phyloP scores from a whole-genome alignment of 2,113 vertebrate species.

The Rhodinocichla rosea region DNA sequence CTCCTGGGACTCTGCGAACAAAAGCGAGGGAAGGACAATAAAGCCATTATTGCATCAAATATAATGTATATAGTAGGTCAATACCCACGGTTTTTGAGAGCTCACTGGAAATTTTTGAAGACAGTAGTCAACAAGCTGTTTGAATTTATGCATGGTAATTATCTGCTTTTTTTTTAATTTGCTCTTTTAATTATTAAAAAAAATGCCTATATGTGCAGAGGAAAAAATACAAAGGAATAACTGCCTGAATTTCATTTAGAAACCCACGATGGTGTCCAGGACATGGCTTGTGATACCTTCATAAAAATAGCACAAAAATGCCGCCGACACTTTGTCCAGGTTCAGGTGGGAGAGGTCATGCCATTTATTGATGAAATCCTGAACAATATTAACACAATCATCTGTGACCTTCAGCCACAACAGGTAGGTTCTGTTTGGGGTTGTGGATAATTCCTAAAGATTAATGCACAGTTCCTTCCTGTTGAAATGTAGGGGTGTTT shows the following conservation, averaged over 20 bases:
- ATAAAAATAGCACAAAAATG: slow-evolving; percentile 99
- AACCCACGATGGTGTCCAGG: slow-evolving; percentile 97
- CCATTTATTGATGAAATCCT: slow-evolving; percentile 98
- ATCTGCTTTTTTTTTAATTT: neutral
- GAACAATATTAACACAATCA: slow-evolving; percentile 99
- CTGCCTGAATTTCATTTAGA: slow-evolving; percentile 73
- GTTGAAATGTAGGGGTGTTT: neutral
- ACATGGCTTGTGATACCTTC: slow-evolving; percentile 99
- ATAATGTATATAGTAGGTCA: slow-evolving; percentile 99
- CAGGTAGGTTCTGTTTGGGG: slow-evolving; percentile 75
- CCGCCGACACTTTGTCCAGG: slow-evolving; percentile 97
- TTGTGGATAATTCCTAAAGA: neutral
- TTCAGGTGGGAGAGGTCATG: slow-evolving; percentile 99
- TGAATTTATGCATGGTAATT: slow-evolving; percentile 98
- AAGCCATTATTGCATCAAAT: slow-evolving; percentile 99
- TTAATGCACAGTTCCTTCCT: neutral
- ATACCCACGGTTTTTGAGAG: slow-evolving; percentile 95
- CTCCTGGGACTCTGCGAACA: slow-evolving; percentile 97
- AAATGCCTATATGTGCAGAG: accelerated
- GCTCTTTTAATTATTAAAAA: neutral
- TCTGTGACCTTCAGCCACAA: slow-evolving; percentile 98
- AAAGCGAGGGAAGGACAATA: slow-evolving; percentile 98
- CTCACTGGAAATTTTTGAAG: slow-evolving; percentile 99
- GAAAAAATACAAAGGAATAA: neutral
- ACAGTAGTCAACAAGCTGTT: slow-evolving; percentile 99